Evolutionary conservation across 1,140 invertebrate genomes (phyloP), one percentile per base, ranked within the genome.

Genomic region (Pseudomyrmex dendroicus): DNA sequence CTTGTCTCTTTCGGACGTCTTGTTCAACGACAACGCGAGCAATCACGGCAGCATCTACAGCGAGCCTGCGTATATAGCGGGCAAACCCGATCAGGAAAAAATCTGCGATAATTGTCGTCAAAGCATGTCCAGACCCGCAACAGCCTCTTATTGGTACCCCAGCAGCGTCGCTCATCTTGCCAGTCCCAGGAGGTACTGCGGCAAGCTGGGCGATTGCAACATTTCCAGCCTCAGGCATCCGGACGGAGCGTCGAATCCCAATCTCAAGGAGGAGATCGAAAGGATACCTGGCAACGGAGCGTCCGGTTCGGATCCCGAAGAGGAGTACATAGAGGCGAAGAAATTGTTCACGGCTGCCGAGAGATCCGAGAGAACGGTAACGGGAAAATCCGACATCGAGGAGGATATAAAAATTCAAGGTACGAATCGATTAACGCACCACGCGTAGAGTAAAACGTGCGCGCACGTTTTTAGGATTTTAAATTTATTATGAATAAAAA

Each of bases 201-300:
- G 93, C 22, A 95, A 94, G 73, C 83, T 93, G 10, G 94, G 94
- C 12, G 93, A 93, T 3, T 94, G 93, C 85, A 96, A 96, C 87
- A 96, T 98, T 92, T 97, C 97, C 3, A 96, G 96, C 78, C 93
- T 98, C 13, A 95, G 97, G 88, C 97, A 98, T 94, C 98, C 98
- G 1, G 98, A 98, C 90, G 98, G 98, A 56, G 97, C 98, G 44
- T 98, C 98, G 4, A 98, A 98, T 95, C 97, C 98, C 12, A 98
- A 98, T 95, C 95, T 98, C 87, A 96, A 96, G 57, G 96, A 96
- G 93, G 97, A 97, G 94, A 94, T 94, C 80, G 95, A 95, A 91
- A 95, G 96, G 88, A 93, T 96, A 88, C 96, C 96, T 0, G 96
- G 96, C 5, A 97, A 96, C 86, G 96, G 97, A 0, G 96, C 96